Percentiles rank a stretch among this genome's conserved stretches.
Conservation (phyloP, 2,797 vertebrate genomes). For the Hyperoplus immaculatus region DNA sequence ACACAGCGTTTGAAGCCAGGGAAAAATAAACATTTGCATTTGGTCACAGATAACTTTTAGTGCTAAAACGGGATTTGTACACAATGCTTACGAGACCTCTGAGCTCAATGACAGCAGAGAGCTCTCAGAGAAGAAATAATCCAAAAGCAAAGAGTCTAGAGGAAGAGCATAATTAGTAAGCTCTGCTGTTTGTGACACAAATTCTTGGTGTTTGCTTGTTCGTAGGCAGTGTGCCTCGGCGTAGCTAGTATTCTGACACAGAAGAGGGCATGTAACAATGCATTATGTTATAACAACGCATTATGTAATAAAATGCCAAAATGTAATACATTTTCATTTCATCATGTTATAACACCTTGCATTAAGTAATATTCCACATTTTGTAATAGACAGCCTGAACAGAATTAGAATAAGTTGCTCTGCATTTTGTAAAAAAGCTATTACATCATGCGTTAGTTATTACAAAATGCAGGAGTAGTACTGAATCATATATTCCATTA, state of each 20-base stretch:
- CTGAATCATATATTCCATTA: too few species aligned
- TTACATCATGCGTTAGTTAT: too few species aligned
- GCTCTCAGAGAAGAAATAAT: conserved; percentile 22
- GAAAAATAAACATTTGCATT: conserved; percentile 73
- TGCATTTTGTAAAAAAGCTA: too few species aligned
- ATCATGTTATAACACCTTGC: too few species aligned
- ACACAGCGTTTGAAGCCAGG: conserved; percentile 58
- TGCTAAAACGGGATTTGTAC: conserved; percentile 44
- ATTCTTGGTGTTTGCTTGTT: conserved; percentile 7
- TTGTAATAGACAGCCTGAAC: too few species aligned
- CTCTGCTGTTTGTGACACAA: conserved; percentile 16
- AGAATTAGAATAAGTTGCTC: too few species aligned
- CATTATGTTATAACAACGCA: too few species aligned
- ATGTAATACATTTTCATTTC: too few species aligned
- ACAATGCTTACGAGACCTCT: conserved; percentile 45
- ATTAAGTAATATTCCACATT: too few species aligned
- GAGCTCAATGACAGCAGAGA: conserved; percentile 29
- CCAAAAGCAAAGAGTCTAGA: conserved; percentile 1
- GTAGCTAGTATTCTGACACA: conserved; percentile 43
- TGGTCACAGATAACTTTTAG: conserved; percentile 68
- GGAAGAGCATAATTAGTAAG: conserved; percentile 27
- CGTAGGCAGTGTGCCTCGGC: conserved; percentile 26
- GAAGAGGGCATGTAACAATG: not conserved
- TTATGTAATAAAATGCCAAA: too few species aligned
- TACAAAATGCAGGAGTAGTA: too few species aligned